Base-by-base conservation (phyloP, 2,888 invertebrate genomes). In the Erebia aethiops region DNA sequence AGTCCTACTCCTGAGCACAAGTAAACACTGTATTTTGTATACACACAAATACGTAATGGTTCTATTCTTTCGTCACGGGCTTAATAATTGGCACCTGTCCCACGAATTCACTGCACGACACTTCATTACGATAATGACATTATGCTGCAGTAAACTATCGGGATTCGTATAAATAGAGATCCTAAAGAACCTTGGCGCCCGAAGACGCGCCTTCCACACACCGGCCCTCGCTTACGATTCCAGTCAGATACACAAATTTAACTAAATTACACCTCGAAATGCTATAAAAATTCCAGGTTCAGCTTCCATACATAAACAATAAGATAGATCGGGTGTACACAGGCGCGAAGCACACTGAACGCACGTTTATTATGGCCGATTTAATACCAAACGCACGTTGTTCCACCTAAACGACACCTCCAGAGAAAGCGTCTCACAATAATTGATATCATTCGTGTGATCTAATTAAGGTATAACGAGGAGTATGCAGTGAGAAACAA, bases 291-390 rank as follows among this genome's bases (percentile, higher is more conserved):
- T 88, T 91, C 91, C 89, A 87, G 88, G 87, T 85, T 89, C 88
- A 90, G 86, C 89, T 89, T 89, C 92, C 91, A 92, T 93, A 93
- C 93, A 93, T 93, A 93, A 93, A 93, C 93, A 93, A 93, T 93
- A 93, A 93, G 92, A 89, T 89, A 86, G 88, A 86, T 88, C 91
- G 91, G 91, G 91, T 91, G 92, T 89, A 88, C 90, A 91, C 90
- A 84, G 88, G 88, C 86, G 87, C 87, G 88, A 81, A 90, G 87
- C 88, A 88, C 90, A 91, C 88, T 84, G 86, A 87, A 88, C 88
- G 89, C 92, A 92, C 91, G 91, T 90, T 91, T 92, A 88, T 87
- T 90, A 90, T 89, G 88, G 90, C 89, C 87, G 90, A 88, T 88
- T 89, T 88, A 88, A 87, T 86, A 86, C 87, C 81, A 83, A 80